Conservation (phyloP, 2,888 invertebrate species). For the Sarcophaga rosellei region DNA sequence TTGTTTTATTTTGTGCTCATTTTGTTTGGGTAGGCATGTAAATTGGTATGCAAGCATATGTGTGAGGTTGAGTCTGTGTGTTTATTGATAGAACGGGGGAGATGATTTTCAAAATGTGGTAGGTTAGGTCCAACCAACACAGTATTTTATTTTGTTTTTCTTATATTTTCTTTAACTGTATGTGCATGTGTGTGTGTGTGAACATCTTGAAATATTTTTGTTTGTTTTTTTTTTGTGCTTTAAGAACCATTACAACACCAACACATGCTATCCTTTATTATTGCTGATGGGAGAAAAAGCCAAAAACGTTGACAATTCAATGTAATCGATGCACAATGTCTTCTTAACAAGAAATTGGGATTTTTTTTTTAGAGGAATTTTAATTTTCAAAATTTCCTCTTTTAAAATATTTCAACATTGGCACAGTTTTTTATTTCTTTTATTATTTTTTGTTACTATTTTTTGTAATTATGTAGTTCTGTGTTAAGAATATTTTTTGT, state of each 20-base stretch:
- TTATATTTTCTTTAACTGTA: neutral
- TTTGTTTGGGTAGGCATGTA: constrained; percentile 32
- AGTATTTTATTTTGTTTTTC: neutral
- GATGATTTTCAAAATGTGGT: constrained; percentile 66
- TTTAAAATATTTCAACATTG: constrained; percentile 44
- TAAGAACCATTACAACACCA: constrained; percentile 51
- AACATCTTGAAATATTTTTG: neutral
- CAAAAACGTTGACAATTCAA: constrained; percentile 63
- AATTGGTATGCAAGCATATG: neutral
- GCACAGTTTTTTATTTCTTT: constrained; percentile 38
- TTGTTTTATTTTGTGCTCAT: constrained; percentile 54
- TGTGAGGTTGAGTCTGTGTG: constrained; percentile 18
- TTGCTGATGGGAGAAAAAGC: constrained; percentile 49
- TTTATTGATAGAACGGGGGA: constrained; percentile 54
- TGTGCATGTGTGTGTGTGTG: neutral
- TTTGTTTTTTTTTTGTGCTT: neutral
- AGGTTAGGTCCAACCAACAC: constrained; percentile 65
- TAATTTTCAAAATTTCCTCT: constrained; percentile 21
- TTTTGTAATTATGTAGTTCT: constrained; percentile 6
- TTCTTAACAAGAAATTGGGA: constrained; percentile 26
- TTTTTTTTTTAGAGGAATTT: constrained; percentile 26
- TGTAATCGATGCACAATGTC: constrained; percentile 61
- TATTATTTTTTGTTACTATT: constrained; percentile 8
- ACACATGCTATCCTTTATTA: constrained; percentile 39
- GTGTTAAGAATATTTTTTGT: constrained; percentile 10